These are phyloP conservation scores for Pseudoips prasinana DNA, from an alignment of 2,888 invertebrate genomes.

Conservation along the genomic window DNA sequence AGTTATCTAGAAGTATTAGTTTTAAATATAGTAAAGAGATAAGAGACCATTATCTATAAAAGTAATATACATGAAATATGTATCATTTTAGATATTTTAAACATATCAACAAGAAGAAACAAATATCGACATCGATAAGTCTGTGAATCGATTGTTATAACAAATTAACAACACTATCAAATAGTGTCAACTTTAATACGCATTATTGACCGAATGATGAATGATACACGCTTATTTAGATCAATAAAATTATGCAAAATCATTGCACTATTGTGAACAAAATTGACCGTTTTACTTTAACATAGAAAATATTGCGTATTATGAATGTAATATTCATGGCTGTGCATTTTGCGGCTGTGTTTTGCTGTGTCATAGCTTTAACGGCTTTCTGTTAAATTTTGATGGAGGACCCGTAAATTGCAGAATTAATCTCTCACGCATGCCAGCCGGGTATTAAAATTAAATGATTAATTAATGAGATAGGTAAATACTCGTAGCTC, in stretches of 20 bases:
- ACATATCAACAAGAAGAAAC: no score
- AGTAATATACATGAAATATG: no score
- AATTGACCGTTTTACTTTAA: conserved; percentile 67
- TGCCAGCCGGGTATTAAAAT: no score
- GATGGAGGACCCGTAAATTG: neutral
- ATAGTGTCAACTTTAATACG: conserved; percentile 62
- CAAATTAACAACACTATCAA: conserved; percentile 37
- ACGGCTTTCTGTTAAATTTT: conserved; percentile 32
- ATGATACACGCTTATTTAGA: conserved; percentile 76
- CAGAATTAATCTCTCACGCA: no score
- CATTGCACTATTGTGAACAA: conserved; percentile 62
- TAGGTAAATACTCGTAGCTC: no score
- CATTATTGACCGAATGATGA: conserved; percentile 75
- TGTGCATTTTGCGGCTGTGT: conserved; percentile 24
- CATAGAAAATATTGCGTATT: conserved; percentile 44
- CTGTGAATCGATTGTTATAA: neutral
- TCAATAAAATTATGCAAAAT: conserved; percentile 80
- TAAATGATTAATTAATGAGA: no score
- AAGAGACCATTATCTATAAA: no score
- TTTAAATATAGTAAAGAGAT: no score
- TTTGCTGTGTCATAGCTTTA: conserved; percentile 29
- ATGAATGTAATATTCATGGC: conserved; percentile 23
- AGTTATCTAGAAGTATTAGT: no score
- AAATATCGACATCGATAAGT: conserved; percentile 30
- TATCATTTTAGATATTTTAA: no score